Evolutionary conservation across 1,140 invertebrate genomes (phyloP).

Genomic region (Anoplophora glabripennis): DNA sequence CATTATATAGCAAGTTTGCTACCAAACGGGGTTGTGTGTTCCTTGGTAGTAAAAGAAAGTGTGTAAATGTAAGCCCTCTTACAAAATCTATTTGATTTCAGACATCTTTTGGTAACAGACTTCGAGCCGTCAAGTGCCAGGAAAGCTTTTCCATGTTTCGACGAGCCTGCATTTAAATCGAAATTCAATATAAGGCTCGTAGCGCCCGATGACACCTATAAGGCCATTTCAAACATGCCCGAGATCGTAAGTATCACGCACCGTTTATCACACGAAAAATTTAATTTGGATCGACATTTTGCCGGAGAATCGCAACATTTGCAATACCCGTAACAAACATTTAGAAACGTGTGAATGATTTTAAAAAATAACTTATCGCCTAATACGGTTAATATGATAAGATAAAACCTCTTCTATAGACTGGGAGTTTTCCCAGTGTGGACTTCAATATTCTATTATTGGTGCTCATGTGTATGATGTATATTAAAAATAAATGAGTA

Average conservation of each 20-base stretch:
- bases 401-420: no score
- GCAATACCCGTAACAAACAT: no score
- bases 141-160: conserved; percentile 90
- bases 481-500: no score
- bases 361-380: no score
- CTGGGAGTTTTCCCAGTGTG: no score
- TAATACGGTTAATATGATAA: no score
- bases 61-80: not conserved
- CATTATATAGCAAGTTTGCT: not conserved
- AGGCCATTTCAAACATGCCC: conserved; percentile 77
- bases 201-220: conserved; percentile 60
- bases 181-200: conserved; percentile 71
- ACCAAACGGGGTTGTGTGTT: not conserved
- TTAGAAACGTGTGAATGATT: no score
- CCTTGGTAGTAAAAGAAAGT: not conserved
- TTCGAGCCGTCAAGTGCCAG: conserved; percentile 84
- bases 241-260: conserved; percentile 23
- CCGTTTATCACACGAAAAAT: no score
- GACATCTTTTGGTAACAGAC: conserved; percentile 77
- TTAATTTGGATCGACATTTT: no score
- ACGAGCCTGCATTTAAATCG: conserved; percentile 87
- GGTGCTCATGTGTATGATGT: no score
- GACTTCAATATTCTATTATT: no score
- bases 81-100: conserved; percentile 2
- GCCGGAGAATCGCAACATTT: no score